These are phyloP conservation scores for Apamea anceps DNA, from an alignment of 2,888 invertebrate genomes.

Conservation along the genomic window DNA sequence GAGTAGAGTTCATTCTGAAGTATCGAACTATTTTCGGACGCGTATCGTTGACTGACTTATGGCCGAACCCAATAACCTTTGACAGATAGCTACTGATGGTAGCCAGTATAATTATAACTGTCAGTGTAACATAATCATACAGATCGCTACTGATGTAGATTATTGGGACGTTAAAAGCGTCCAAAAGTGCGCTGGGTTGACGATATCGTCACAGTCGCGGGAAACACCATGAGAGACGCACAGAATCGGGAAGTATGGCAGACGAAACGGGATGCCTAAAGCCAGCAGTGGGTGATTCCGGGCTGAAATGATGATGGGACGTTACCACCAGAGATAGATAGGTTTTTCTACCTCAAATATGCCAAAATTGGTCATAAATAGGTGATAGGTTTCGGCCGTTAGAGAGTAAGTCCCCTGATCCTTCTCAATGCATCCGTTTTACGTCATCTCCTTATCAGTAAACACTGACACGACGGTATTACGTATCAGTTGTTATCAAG, in stretches of 20 bases:
- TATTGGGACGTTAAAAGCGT: no score
- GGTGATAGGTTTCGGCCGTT: no score
- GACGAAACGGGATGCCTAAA: no score
- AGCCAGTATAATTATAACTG: neutral
- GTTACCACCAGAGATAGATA: no score
- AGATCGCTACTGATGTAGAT: neutral
- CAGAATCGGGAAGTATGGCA: no score
- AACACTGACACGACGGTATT: slow-evolving; percentile 17
- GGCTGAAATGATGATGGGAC: no score
- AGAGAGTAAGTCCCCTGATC: neutral
- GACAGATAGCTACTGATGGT: neutral
- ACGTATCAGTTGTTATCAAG: slow-evolving; percentile 39
- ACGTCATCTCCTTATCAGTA: slow-evolving; percentile 34
- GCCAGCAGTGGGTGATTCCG: no score
- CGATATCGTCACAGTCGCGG: no score
- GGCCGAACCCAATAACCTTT: neutral
- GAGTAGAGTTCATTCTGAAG: neutral
- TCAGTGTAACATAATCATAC: neutral
- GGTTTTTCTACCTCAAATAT: no score
- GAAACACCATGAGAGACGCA: no score
- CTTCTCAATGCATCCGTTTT: neutral
- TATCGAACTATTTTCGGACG: neutral
- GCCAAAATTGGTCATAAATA: no score
- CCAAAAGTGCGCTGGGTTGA: no score
- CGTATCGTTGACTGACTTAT: neutral